Evolutionary conservation across 2,797 vertebrate species (phyloP), one percentile per base, ranked within the genome.

Genomic region (Esox lucius): DNA sequence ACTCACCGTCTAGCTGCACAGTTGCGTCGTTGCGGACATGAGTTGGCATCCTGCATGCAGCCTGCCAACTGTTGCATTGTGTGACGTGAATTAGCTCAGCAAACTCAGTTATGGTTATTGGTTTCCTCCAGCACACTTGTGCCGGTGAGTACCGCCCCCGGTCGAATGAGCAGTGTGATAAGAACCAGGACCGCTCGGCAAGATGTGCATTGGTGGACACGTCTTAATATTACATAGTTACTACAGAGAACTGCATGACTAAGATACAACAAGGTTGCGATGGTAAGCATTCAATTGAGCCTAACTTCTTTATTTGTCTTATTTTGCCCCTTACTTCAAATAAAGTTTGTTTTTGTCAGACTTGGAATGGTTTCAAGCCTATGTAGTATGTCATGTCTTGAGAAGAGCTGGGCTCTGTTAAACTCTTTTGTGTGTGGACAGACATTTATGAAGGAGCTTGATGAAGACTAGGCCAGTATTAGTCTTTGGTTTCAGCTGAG

Each of bases 401-500:
- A 73, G 39, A n/a, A 61, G 22, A 79, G 71, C 56, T 33, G 5
- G 51, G 72, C 35, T 76, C 75, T 72, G 56, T 73, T 70, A 74
- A 80, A n/a, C 28, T 53, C 26, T 46, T 28, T 56, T 22, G 35
- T 39, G 59, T 70, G 68, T 61, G 77, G 69, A 19, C 46, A 71
- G 74, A 78, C 70, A 2, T 78, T 77, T 75, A 75, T 84, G 78
- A 74, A 75, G 75, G 76, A 75, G 75, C 69, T 78, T 75, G 65
- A 77, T 84, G 82, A 85, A 85, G 84, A 87, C 90, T 83, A 81
- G 86, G 76, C 78, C 77, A 70, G 74, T 77, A 69, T 39, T 64
- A 12, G 53, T 73, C 88, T 92, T 85, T 80, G 78, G 76, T 90
- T 92, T 89, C 81, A 84, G 91, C 86, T 87, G 91, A 91, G 81